Evolutionary conservation across 2,797 vertebrate species (phyloP).

Genomic region (Salarias fasciatus): DNA sequence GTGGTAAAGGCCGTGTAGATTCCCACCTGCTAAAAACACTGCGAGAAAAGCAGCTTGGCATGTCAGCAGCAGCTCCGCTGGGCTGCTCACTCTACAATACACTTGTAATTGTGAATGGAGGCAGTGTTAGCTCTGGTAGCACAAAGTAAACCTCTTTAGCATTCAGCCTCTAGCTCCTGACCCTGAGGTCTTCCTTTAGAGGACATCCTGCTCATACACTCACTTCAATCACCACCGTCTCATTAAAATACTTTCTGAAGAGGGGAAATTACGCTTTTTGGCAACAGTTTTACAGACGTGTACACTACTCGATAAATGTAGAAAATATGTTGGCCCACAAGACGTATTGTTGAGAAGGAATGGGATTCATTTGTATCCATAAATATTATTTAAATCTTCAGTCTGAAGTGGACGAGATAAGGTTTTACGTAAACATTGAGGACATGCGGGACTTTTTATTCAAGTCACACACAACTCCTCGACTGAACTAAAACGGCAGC

Average conservation of each 20-base stretch:
- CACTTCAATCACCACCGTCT: constrained; percentile 41
- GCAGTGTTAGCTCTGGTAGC: constrained; percentile 44
- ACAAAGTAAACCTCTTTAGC: constrained; percentile 64
- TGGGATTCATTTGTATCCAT: not conserved
- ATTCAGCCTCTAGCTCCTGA: constrained; percentile 59
- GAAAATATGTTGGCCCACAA: not conserved
- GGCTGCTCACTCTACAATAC: constrained; percentile 34
- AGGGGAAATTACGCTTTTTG: constrained; percentile 19
- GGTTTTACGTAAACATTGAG: constrained; percentile 26
- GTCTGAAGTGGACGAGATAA: constrained; percentile 3
- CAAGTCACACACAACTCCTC: constrained; percentile 43
- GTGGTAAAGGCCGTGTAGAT: constrained; percentile 3
- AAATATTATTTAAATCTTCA: constrained; percentile 13
- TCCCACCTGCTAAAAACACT: constrained; percentile 15
- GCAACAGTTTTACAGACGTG: constrained; percentile 25
- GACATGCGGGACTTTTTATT: constrained; percentile 39
- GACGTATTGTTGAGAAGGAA: not conserved
- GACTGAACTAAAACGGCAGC: constrained; percentile 37
- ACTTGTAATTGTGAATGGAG: constrained; percentile 54
- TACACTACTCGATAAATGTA: constrained; percentile 12
- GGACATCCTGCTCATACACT: constrained; percentile 57
- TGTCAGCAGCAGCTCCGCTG: constrained; percentile 22
- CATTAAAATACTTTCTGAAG: constrained; percentile 30
- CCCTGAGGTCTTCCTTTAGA: constrained; percentile 50
- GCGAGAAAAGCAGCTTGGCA: constrained; percentile 33